Conservation (phyloP, 2,797 vertebrate genomes). For the Anolis apletophallus region DNA sequence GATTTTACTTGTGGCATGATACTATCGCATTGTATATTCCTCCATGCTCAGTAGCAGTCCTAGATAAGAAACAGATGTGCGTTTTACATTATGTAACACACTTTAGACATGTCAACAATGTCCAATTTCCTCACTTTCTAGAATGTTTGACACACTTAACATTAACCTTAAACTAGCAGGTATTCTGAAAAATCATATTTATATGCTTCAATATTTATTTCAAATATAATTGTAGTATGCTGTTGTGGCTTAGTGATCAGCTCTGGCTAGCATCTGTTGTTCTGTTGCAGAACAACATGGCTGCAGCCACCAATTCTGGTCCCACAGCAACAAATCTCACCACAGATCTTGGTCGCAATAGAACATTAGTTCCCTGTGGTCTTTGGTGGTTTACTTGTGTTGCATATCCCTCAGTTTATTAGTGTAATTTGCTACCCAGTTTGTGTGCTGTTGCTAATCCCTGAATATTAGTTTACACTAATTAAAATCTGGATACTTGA, state of each 20-base stretch:
- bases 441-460: not conserved
- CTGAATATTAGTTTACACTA: constrained; percentile 61
- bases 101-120: not conserved
- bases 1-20: no score
- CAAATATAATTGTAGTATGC: not conserved
- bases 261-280: constrained; percentile 57
- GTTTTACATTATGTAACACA: no score
- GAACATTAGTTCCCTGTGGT: not conserved
- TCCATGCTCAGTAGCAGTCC: no score
- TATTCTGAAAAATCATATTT: not conserved
- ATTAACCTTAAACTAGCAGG: not conserved
- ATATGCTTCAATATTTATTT: not conserved
- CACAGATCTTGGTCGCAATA: constrained; percentile 7
- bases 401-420: constrained; percentile 48
- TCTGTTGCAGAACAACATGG: constrained; percentile 33
- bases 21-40: no score
- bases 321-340: constrained; percentile 53
- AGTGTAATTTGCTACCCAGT: constrained; percentile 17
- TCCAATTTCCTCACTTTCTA: not conserved
- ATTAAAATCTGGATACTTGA: constrained; percentile 37
- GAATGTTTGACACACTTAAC: not conserved
- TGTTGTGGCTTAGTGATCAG: constrained; percentile 48
- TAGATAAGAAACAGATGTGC: no score
- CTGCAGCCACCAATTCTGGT: constrained; percentile 41
- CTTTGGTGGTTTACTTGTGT: constrained; percentile 27